phyloP scores from a whole-genome alignment of 2,888 invertebrate species.

The Microctonus hyperodae region DNA sequence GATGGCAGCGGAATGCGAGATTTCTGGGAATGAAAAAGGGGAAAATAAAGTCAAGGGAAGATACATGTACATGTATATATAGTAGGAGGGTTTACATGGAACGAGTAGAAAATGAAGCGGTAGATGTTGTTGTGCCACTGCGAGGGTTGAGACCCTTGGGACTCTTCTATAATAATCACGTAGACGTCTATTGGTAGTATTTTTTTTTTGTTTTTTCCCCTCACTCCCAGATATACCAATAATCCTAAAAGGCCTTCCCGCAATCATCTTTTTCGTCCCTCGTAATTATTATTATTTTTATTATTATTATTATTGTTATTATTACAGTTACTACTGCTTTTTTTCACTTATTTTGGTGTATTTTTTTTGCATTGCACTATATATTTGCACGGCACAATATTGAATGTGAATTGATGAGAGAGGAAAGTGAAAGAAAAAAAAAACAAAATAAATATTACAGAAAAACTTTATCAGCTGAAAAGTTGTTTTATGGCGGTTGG shows the following conservation, averaged over 20 bases:
- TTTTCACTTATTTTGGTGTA: neutral
- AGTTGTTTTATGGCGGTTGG: slow-evolving; percentile 15
- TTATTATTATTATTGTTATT: neutral
- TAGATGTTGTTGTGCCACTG: slow-evolving; percentile 17
- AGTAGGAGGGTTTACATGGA: slow-evolving; percentile 25
- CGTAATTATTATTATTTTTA: neutral
- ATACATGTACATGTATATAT: too few relatives aligned
- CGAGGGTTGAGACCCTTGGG: slow-evolving; percentile 27
- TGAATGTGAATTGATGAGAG: neutral
- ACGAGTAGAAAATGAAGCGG: slow-evolving; percentile 29
- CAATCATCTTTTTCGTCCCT: slow-evolving; percentile 8
- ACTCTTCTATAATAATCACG: slow-evolving; percentile 29
- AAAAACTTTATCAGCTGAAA: slow-evolving; percentile 4
- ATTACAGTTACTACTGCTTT: neutral
- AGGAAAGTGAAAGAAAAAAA: slow-evolving; percentile 1
- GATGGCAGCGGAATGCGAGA: slow-evolving; percentile 27
- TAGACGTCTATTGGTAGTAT: slow-evolving; percentile 20
- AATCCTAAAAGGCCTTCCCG: slow-evolving; percentile 13
- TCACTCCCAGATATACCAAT: slow-evolving; percentile 7
- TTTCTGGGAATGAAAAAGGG: slow-evolving; percentile 24
- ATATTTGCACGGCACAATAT: neutral
- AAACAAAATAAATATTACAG: neutral
- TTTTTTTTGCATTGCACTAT: neutral
- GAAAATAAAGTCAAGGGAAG: slow-evolving; percentile 22
- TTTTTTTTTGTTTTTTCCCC: slow-evolving; percentile 7